Evolutionary conservation across 2,888 invertebrate genomes (phyloP).

Genomic region (Aphodius granarius): DNA sequence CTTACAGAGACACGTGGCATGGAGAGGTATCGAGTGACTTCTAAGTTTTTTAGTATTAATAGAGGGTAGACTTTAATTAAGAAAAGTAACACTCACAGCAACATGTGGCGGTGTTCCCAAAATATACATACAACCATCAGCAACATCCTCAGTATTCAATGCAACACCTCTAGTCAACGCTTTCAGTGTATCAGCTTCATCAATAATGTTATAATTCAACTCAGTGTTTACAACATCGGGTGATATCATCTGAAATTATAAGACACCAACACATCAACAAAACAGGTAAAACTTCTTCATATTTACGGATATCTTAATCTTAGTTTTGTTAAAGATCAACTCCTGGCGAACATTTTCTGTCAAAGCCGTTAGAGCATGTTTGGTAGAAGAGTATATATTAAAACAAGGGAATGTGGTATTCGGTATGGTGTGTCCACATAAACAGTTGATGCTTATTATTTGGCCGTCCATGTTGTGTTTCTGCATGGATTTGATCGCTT

Average conservation of each 20-base stretch:
- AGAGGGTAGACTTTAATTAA: not conserved
- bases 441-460: slow-evolving; percentile 22
- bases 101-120: slow-evolving; percentile 29
- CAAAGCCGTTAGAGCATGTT: slow-evolving; percentile 23
- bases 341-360: slow-evolving; percentile 23
- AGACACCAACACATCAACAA: not conserved
- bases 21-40: too few relatives aligned
- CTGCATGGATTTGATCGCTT: slow-evolving; percentile 21
- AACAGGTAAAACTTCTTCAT: not conserved
- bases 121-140: slow-evolving; percentile 27
- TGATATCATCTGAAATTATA: slow-evolving; percentile 16
- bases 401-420: slow-evolving; percentile 15
- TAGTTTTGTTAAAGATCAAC: slow-evolving; percentile 12
- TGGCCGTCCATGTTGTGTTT: slow-evolving; percentile 18
- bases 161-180: not conserved
- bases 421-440: slow-evolving; percentile 22
- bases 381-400: slow-evolving; percentile 23
- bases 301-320: slow-evolving; percentile 22
- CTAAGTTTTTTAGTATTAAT: not conserved
- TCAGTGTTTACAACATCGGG: slow-evolving; percentile 11
- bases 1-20: too few relatives aligned
- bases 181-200: not conserved
- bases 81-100: slow-evolving; percentile 15
- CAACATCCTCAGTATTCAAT: slow-evolving; percentile 25
- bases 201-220: slow-evolving; percentile 13